Percentiles rank a stretch among this genome's conserved stretches.
phyloP scores from a whole-genome alignment of 2,113 vertebrate species.

The Manacus vitellinus region DNA sequence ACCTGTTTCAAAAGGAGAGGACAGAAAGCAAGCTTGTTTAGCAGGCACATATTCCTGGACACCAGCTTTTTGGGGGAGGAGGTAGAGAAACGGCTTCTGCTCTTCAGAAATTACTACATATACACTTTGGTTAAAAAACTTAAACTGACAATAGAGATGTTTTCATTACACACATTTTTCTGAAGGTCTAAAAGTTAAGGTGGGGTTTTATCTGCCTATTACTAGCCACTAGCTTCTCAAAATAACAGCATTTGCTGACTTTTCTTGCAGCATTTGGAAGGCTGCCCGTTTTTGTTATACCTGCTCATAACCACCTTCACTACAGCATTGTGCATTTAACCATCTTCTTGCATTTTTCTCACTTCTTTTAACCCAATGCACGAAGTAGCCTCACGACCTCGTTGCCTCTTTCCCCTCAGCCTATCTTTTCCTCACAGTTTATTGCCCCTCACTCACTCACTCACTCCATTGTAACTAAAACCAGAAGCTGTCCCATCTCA shows the following conservation, averaged over 20 bases:
- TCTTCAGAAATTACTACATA: neutral
- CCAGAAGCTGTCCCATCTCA: neutral
- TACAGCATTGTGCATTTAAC: neutral
- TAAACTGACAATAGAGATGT: neutral
- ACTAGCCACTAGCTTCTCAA: neutral
- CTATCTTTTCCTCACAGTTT: neutral
- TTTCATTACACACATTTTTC: neutral
- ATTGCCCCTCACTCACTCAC: neutral
- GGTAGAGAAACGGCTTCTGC: neutral
- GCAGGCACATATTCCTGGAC: neutral
- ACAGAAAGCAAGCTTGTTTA: neutral
- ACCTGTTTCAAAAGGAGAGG: neutral
- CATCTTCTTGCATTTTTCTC: neutral
- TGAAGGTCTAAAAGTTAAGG: neutral
- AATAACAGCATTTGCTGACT: neutral
- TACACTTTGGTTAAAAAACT: neutral
- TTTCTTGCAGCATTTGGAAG: neutral
- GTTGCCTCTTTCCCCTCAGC: neutral
- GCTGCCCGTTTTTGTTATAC: neutral
- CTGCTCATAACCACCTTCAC: neutral
- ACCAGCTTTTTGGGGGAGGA: neutral
- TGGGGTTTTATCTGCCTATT: neutral
- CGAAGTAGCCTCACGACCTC: neutral
- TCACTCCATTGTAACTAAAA: neutral
- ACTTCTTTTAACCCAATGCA: neutral